These are phyloP conservation scores for Siniperca undulata DNA, from an alignment of 2,797 vertebrate genomes.

Conservation along the genomic window DNA sequence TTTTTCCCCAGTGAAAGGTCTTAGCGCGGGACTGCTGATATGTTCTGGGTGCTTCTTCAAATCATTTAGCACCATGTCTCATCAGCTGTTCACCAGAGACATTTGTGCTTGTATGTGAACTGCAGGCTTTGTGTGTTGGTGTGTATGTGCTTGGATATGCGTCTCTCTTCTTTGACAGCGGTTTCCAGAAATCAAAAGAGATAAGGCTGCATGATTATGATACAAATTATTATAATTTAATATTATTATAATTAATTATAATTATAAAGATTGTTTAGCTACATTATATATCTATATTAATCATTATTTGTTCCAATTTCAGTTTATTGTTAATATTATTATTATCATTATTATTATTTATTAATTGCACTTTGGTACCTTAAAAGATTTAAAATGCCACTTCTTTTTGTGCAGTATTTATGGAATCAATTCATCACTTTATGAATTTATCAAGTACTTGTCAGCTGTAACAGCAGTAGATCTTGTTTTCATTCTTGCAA, in stretches of 20 bases:
- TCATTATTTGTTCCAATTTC: too few relatives aligned
- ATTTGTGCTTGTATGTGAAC: conserved; percentile 21
- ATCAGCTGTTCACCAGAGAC: conserved; percentile 8
- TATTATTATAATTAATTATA: background rate
- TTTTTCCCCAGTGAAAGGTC: conserved; percentile 43
- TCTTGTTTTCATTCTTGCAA: conserved; percentile 5
- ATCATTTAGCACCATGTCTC: conserved; percentile 34
- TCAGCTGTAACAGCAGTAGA: background rate
- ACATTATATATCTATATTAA: too few relatives aligned
- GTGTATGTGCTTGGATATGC: background rate
- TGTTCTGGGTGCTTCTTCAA: conserved; percentile 31
- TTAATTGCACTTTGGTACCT: background rate
- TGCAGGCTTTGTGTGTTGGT: conserved; percentile 9
- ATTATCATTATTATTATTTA: background rate
- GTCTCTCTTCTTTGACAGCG: background rate
- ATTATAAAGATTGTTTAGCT: too few relatives aligned
- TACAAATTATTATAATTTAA: background rate
- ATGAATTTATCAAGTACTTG: background rate
- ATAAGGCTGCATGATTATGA: background rate
- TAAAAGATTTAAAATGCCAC: too few relatives aligned
- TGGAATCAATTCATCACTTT: background rate
- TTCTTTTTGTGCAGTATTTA: background rate
- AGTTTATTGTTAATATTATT: background rate
- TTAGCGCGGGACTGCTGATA: conserved; percentile 1
- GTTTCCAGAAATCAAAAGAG: background rate